Evolutionary conservation across 2,888 invertebrate genomes (phyloP).

Genomic region (Perdita meconis): DNA sequence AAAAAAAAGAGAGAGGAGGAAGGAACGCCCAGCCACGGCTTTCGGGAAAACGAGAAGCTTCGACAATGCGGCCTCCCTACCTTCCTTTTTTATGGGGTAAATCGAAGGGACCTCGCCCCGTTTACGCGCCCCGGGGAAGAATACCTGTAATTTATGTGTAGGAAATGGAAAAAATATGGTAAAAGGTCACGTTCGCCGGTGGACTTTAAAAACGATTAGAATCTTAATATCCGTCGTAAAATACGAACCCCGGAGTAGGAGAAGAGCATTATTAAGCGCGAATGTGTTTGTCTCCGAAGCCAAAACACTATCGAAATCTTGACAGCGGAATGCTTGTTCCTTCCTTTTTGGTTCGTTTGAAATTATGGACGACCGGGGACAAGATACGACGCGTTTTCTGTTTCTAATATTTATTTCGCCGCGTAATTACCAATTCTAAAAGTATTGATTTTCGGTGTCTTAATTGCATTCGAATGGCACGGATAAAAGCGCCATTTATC

Average conservation of each 20-base stretch:
- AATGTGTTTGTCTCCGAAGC: slow-evolving; percentile 51
- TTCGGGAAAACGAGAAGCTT: slow-evolving; percentile 68
- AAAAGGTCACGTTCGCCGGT: slow-evolving; percentile 62
- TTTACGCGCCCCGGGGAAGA: slow-evolving; percentile 58
- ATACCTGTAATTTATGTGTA: slow-evolving; percentile 71
- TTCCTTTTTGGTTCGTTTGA: not conserved
- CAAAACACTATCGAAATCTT: slow-evolving; percentile 28
- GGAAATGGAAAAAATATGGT: slow-evolving; percentile 67
- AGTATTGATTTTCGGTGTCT: not conserved
- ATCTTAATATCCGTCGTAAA: slow-evolving; percentile 64
- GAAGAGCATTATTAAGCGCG: slow-evolving; percentile 47
- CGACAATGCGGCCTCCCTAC: slow-evolving; percentile 66
- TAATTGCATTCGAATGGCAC: not conserved
- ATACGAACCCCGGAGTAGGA: too few relatives aligned
- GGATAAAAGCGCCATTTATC: not conserved
- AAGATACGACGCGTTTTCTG: not conserved
- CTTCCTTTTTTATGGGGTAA: slow-evolving; percentile 66
- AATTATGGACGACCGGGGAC: not conserved
- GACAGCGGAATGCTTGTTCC: not conserved
- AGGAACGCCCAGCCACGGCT: slow-evolving; percentile 67
- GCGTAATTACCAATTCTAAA: not conserved
- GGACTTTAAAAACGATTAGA: slow-evolving; percentile 64
- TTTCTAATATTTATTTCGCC: not conserved
- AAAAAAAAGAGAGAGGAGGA: too few relatives aligned
- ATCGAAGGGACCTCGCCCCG: slow-evolving; percentile 66